A percentile compares a stretch with the other conserved stretches of the same genome.
Evolutionary conservation across 1,140 invertebrate genomes (phyloP).

Genomic region (Portunus trituberculatus): DNA sequence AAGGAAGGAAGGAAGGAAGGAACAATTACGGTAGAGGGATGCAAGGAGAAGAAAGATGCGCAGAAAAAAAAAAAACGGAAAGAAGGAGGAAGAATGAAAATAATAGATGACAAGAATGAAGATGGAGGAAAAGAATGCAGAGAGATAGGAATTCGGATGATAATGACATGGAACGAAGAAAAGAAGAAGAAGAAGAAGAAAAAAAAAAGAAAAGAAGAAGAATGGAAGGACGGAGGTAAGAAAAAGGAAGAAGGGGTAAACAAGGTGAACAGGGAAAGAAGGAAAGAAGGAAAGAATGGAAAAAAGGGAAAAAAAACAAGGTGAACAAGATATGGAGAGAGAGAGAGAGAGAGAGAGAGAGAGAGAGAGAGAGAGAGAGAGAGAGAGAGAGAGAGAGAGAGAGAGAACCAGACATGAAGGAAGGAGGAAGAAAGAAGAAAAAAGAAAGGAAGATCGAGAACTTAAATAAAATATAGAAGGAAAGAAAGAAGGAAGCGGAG

Average conservation of each 20-base stretch:
- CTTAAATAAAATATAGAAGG: not conserved
- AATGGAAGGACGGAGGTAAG: too few relatives aligned
- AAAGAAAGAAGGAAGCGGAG: not conserved
- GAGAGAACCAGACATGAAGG: not conserved
- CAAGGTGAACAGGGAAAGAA: not conserved
- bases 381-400: slow-evolving; percentile 9
- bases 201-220: too few relatives aligned
- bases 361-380: slow-evolving; percentile 17
- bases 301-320: not conserved
- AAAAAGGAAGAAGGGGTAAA: too few relatives aligned
- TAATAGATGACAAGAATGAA: too few relatives aligned
- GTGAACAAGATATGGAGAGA: not conserved
- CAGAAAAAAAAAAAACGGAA: too few relatives aligned
- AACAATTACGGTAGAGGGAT: too few relatives aligned
- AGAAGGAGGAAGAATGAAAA: too few relatives aligned
- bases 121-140: too few relatives aligned
- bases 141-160: too few relatives aligned
- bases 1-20: too few relatives aligned
- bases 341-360: not conserved
- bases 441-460: not conserved
- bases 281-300: not conserved
- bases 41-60: not conserved
- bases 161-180: too few relatives aligned
- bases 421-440: not conserved
- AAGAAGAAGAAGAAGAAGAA: too few relatives aligned